Base-by-base conservation (phyloP, 1,140 invertebrate species). In the Rhyzopertha dominica region DNA sequence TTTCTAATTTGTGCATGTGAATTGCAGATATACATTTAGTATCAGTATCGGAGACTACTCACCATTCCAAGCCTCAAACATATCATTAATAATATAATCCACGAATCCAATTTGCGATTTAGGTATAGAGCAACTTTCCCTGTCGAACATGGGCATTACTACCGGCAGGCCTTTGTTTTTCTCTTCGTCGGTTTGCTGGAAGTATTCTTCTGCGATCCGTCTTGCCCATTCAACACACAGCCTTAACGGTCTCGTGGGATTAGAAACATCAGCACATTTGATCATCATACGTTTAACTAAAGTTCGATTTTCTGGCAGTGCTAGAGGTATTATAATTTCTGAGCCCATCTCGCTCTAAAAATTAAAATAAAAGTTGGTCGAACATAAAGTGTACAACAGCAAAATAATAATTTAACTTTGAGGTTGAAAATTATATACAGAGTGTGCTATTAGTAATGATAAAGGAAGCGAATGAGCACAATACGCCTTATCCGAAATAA, bases 11-110 rank as follows among this genome's bases (percentile, higher is more conserved):
- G 7, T 26, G 7, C 7, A 7, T 8, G n/a, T 7, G n/a, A 26
- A 8, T 26, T 8, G 7, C 7, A n/a, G 24, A 7, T n/a, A 8
- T 42, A 10, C 13, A 23, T 28, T 41, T 32, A 40, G 17, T 24
- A 8, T 29, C 25, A n/a, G n/a, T n/a, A n/a, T n/a, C n/a, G n/a
- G n/a, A n/a, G n/a, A n/a, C n/a, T n/a, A 67, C 79, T 79, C 68
- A 96, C 93, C 85, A 68, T 95, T 86, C 91, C 91, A 97, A 17
- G 90, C 87, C 61, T 95, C 90, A 74, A 95, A 93, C 93, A 98
- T 96, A 65, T 95, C 89, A 51, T 85, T 89, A 53, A 96, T 91
- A 59, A 98, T 97, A 68, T 86, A 94, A 72, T 98, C 94, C 38
- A 95, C 87, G 71, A 98, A 98, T 31, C 91, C 90, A 51, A 92